A percentile compares a stretch with the other conserved stretches of the same genome.
phyloP scores from a whole-genome alignment of 2,888 invertebrate genomes.

The Platerodrilus igneus region DNA sequence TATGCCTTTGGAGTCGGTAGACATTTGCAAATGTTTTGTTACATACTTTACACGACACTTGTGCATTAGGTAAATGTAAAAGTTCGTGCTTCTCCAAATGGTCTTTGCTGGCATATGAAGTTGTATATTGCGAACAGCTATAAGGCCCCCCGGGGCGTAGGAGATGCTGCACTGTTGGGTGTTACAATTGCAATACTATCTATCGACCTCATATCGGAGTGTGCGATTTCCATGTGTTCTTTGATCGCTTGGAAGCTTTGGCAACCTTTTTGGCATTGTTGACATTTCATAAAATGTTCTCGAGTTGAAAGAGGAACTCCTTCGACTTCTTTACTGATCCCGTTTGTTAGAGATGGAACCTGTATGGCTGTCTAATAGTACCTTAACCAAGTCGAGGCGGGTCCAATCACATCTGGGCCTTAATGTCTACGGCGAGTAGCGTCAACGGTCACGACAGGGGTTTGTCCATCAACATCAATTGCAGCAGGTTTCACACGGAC shows the following conservation, averaged over 20 bases:
- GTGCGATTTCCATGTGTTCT: constrained; percentile 50
- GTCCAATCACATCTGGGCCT: too few relatives aligned
- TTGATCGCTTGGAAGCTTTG: constrained; percentile 50
- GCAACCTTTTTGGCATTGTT: constrained; percentile 50
- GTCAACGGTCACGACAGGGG: too few relatives aligned
- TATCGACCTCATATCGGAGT: constrained; percentile 44
- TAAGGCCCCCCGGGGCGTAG: constrained; percentile 61
- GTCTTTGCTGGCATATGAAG: constrained; percentile 78
- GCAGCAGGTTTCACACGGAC: too few relatives aligned
- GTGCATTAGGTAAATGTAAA: constrained; percentile 74
- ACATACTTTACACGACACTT: constrained; percentile 93
- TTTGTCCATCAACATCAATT: too few relatives aligned
- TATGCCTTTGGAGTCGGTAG: constrained; percentile 94
- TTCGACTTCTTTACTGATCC: constrained; percentile 33
- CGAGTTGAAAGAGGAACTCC: constrained; percentile 34
- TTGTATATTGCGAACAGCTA: constrained; percentile 81
- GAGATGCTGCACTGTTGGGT: constrained; percentile 44
- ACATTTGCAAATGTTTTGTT: constrained; percentile 97
- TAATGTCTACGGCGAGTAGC: too few relatives aligned
- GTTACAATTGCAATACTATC: constrained; percentile 46
- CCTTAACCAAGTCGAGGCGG: too few relatives aligned
- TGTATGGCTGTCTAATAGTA: too few relatives aligned
- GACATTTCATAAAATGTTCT: constrained; percentile 51
- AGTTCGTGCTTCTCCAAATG: constrained; percentile 89
- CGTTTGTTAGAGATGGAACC: constrained; percentile 47